Conservation (phyloP, 2,888 invertebrate species). For the Eristalis tenax region DNA sequence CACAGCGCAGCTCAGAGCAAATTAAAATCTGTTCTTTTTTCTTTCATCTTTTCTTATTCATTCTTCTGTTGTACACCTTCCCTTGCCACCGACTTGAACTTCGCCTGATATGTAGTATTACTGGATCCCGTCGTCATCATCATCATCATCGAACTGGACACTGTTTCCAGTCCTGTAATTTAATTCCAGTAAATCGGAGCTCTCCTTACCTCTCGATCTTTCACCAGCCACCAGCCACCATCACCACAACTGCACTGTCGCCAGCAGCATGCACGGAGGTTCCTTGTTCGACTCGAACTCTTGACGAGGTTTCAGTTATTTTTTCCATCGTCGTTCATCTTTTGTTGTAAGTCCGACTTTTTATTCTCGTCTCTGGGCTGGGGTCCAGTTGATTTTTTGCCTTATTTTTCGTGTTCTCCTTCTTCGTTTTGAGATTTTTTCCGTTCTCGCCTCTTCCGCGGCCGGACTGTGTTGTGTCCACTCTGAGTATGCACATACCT, state of each 20-base stretch:
- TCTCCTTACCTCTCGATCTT: conserved; percentile 24
- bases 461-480: conserved; percentile 64
- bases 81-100: neutral
- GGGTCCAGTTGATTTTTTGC: conserved; percentile 14
- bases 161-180: conserved; percentile 71
- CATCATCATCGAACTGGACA: conserved; percentile 69
- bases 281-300: conserved; percentile 29
- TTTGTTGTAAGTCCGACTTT: conserved; percentile 36
- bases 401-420: conserved; percentile 33
- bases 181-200: conserved; percentile 66
- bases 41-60: conserved; percentile 74
- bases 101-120: conserved; percentile 67
- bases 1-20: conserved; percentile 74
- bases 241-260: neutral
- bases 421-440: conserved; percentile 42
- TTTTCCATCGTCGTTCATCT: conserved; percentile 13
- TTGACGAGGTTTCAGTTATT: conserved; percentile 22
- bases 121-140: conserved; percentile 68
- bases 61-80: neutral
- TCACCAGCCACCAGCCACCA: neutral
- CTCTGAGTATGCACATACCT: conserved; percentile 47
- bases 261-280: conserved; percentile 32
- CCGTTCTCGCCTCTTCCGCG: neutral
- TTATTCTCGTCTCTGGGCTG: conserved; percentile 34
- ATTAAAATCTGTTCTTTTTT: conserved; percentile 75